Conservation (phyloP, 1,140 invertebrate genomes). For the Drosophila mayri region DNA sequence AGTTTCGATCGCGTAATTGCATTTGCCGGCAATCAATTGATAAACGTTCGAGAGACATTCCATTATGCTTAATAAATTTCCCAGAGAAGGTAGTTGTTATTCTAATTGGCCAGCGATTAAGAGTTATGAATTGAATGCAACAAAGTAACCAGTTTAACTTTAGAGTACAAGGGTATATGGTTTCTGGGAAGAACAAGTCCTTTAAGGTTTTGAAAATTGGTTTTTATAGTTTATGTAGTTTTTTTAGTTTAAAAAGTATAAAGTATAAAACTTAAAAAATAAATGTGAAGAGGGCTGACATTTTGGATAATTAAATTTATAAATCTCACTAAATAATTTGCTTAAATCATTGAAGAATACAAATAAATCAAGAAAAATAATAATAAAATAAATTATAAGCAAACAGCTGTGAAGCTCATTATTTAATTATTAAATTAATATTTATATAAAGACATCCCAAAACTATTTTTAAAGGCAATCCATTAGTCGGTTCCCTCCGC, state of each 20-base stretch:
- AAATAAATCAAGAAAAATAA: background rate
- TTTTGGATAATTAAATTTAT: too few species aligned
- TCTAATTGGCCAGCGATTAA: slow-evolving; percentile 75
- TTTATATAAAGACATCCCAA: background rate
- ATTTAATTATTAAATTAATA: background rate
- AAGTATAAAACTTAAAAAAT: too few species aligned
- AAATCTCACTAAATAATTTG: too few species aligned
- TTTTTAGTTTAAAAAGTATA: too few species aligned
- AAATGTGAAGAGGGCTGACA: too few species aligned
- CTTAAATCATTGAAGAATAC: too few species aligned
- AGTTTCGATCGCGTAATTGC: slow-evolving; percentile 59
- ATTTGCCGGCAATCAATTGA: slow-evolving; percentile 61
- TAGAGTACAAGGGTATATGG: slow-evolving; percentile 1
- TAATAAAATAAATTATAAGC: background rate
- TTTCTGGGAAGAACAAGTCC: background rate
- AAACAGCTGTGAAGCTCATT: background rate
- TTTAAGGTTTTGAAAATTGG: background rate
- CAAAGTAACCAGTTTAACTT: slow-evolving; percentile 30
- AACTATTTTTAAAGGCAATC: background rate
- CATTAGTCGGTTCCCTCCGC: background rate
- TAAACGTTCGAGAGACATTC: slow-evolving; percentile 62
- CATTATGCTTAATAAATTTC: slow-evolving; percentile 76
- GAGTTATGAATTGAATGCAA: slow-evolving; percentile 71
- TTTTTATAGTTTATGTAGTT: background rate
- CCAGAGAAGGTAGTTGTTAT: slow-evolving; percentile 73